Percentiles rank a stretch among this genome's conserved stretches.
These are phyloP conservation scores for Brachyopa scutellaris DNA, from an alignment of 2,888 invertebrate genomes.

Conservation along the genomic window DNA sequence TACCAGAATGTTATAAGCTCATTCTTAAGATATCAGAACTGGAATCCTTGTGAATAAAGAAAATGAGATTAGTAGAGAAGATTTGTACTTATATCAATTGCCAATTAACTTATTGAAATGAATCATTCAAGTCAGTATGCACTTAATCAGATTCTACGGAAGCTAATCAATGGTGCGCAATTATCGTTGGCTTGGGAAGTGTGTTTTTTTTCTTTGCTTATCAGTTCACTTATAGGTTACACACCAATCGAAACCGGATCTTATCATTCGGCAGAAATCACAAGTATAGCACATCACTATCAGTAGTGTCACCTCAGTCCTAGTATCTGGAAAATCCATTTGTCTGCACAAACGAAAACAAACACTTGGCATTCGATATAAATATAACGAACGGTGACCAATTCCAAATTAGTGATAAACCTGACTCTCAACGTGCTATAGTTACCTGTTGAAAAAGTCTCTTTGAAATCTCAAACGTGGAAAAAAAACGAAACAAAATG, in stretches of 20 bases:
- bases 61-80: neutral
- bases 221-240: slow-evolving; percentile 14
- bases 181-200: neutral
- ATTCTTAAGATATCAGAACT: too few relatives aligned
- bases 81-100: neutral
- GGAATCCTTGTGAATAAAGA: too few relatives aligned
- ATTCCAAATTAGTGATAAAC: slow-evolving; percentile 44
- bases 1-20: too few relatives aligned
- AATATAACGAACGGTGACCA: slow-evolving; percentile 24
- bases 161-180: slow-evolving; percentile 21
- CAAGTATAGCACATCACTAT: slow-evolving; percentile 37
- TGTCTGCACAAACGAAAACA: slow-evolving; percentile 30
- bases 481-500: too few relatives aligned
- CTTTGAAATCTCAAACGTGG: neutral
- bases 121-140: slow-evolving; percentile 5
- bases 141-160: slow-evolving; percentile 22
- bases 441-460: neutral
- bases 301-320: slow-evolving; percentile 34
- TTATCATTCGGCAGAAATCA: slow-evolving; percentile 43
- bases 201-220: too few relatives aligned
- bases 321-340: slow-evolving; percentile 56
- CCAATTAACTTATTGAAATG: slow-evolving; percentile 20
- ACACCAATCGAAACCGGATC: neutral
- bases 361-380: slow-evolving; percentile 44
- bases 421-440: slow-evolving; percentile 5